These are phyloP conservation scores for Eupithecia dodoneata DNA, from an alignment of 2,888 invertebrate genomes.

Conservation along the genomic window DNA sequence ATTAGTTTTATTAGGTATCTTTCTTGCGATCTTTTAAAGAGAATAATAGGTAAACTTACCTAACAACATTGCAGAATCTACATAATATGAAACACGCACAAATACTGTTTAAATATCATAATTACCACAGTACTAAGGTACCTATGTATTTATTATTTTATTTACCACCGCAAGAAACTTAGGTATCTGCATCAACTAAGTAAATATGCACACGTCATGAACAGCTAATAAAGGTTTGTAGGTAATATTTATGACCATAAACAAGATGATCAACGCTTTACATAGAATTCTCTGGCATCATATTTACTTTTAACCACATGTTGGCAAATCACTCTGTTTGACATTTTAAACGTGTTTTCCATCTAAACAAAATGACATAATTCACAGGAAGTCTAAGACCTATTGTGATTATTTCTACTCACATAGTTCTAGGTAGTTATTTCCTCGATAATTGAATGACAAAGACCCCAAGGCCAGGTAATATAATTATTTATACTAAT, in stretches of 20 bases:
- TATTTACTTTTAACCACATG: slow-evolving; percentile 17
- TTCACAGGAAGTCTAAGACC: slow-evolving; percentile 41
- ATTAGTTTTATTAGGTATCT: slow-evolving; percentile 24
- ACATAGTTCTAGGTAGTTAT: slow-evolving; percentile 27
- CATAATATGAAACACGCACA: neutral
- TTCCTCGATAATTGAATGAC: slow-evolving; percentile 42
- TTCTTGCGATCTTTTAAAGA: neutral
- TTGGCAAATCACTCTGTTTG: slow-evolving; percentile 31
- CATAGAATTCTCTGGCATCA: slow-evolving; percentile 12
- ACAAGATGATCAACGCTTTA: slow-evolving; percentile 11
- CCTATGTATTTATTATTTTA: neutral
- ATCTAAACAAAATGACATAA: slow-evolving; percentile 43
- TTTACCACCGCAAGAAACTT: neutral
- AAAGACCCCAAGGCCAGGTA: slow-evolving; percentile 39
- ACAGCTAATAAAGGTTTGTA: neutral
- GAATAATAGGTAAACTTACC: neutral
- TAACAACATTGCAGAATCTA: neutral
- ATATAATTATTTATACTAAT: slow-evolving; percentile 37
- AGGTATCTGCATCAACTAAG: neutral
- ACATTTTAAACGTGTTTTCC: slow-evolving; percentile 45
- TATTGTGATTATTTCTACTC: slow-evolving; percentile 40
- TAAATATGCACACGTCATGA: neutral
- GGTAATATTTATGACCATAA: neutral
- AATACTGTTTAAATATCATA: neutral
- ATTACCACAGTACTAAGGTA: neutral